Base-by-base conservation (phyloP, 1,140 invertebrate species). In the Drosophila arawakana region DNA sequence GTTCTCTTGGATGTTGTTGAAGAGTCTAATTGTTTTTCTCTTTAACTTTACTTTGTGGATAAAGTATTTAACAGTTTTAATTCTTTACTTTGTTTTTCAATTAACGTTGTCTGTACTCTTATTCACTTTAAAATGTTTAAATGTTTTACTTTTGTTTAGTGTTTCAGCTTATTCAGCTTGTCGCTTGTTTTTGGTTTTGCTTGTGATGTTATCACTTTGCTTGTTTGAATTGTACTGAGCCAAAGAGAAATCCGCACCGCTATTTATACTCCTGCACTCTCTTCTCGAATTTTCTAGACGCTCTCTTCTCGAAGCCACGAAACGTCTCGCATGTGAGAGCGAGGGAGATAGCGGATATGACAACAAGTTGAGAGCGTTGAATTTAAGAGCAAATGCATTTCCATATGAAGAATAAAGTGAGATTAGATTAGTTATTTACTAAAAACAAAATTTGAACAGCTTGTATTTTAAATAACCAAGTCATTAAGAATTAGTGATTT, bases 211-310 rank as follows among this genome's bases (percentile, higher is more conserved):
- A 46, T 83, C 78, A 69, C 66, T 72, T 89, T 60, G 72, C 68
- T 79, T 89, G 72, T 35, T 89, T 89, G 58, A 70, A 72, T 80
- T 84, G 43, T 81, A 84, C 60, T 89, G 80, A 37, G 37, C 21
- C 59, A 37, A 75, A 76, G 84, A 79, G 80, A 30, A 44, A 69
- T 21, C 35, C 49, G 8, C 70, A 34, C 39, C 72, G 8, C 41
- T 88, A 89, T 89, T 88, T 89, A 89, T 89, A 89, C 80, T 25
- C 60, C 9, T 9, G 8, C 61, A 60, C 70, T 61, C 73, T 81
- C 18, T 71, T 65, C 57, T 21, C 60, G 84, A 81, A 85, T 67
- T 57, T 85, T 81, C 81, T 65, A 70, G 76, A 55, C 44, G 49
- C 60, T 10, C 73, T 77, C 76, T 68, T 78, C 76, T 65, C 62